Percentiles rank a stretch among this genome's conserved stretches.
These are phyloP conservation scores for Tenrec ecaudatus DNA, from an alignment of 2,113 vertebrate species.

Conservation along the genomic window DNA sequence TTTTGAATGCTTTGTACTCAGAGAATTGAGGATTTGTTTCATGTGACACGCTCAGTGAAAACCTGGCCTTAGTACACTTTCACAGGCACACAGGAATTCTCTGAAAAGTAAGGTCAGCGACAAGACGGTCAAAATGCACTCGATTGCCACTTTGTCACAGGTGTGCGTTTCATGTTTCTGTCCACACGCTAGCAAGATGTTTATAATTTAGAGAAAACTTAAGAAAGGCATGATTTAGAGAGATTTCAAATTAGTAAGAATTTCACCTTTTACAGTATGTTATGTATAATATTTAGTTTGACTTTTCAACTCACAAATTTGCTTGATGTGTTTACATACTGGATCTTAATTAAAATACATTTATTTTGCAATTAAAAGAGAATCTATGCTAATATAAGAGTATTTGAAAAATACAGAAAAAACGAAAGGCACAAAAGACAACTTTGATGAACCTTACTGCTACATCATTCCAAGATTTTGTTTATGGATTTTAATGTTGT, in stretches of 20 bases:
- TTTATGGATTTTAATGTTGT: not conserved
- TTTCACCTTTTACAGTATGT: slow-evolving; percentile 79
- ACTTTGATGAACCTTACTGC: not conserved
- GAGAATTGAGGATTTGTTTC: slow-evolving; percentile 5
- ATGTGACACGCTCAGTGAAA: not conserved
- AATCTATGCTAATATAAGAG: not conserved
- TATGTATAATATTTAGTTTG: slow-evolving; percentile 70
- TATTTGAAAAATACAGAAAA: slow-evolving; percentile 12
- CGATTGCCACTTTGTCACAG: slow-evolving; percentile 64
- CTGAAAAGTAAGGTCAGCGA: not conserved
- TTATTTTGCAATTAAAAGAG: slow-evolving; percentile 44
- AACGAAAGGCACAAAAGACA: not conserved
- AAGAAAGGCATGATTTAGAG: slow-evolving; percentile 75
- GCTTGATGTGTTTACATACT: not conserved
- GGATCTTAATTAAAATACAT: slow-evolving; percentile 36
- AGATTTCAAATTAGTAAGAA: slow-evolving; percentile 83
- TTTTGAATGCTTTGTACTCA: not conserved
- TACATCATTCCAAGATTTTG: not conserved
- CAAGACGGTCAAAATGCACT: not conserved
- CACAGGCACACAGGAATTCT: not conserved
- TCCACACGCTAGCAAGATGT: not conserved
- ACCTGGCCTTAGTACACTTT: not conserved
- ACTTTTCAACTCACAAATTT: slow-evolving; percentile 38
- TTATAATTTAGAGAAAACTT: not conserved
- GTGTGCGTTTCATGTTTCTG: slow-evolving; percentile 73